Base-by-base conservation (phyloP, 53 echinoderm and acorn worm species). In the Hippasteria phrygiana region DNA sequence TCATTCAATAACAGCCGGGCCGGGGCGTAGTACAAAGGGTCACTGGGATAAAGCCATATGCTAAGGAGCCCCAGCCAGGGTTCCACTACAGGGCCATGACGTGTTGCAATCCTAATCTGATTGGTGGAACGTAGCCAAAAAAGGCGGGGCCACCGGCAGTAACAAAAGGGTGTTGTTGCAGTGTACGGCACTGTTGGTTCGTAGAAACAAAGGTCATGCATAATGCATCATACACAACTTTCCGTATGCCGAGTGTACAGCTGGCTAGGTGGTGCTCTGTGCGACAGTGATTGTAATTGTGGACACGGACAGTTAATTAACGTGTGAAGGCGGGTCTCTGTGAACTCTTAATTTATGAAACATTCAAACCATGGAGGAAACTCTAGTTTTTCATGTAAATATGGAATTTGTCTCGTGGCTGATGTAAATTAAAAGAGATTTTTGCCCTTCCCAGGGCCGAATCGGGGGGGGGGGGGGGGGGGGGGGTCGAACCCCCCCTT, bases 161-260 rank as follows among this genome's bases (percentile, higher is more conserved):
- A 65, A 82, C 82, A 66, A 82, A 66, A 82, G 82, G n/a, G 31
- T 64, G 41, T 66, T 82, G 18, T 66, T 43, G n/a, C 31, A 32
- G 33, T 71, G 85, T 37, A 37, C 43, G 63, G 40, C 47, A 20
- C 13, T 0, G 56, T 42, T 4, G 22, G 50, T 71, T 50, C 12
- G 35, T 28, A 71, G 32, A 85, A 85, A 85, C 85, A 85, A 85
- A 85, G 85, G 85, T 85, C 85, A 85, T 85, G 85, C 85, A 85
- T 85, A 85, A 85, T 85, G 69, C 85, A 85, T 85, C 31, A 48
- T 36, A 28, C 85, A n/a, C n/a, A n/a, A n/a, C n/a, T n/a, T n/a
- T n/a, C n/a, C n/a, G n/a, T n/a, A n/a, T n/a, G n/a, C n/a, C n/a
- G n/a, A n/a, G n/a, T n/a, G 59, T 10, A 54, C 17, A 17, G 54